Evolutionary conservation across 1,140 invertebrate genomes (phyloP), one percentile per base, ranked within the genome.

Genomic region (Saccostrea glomerata): DNA sequence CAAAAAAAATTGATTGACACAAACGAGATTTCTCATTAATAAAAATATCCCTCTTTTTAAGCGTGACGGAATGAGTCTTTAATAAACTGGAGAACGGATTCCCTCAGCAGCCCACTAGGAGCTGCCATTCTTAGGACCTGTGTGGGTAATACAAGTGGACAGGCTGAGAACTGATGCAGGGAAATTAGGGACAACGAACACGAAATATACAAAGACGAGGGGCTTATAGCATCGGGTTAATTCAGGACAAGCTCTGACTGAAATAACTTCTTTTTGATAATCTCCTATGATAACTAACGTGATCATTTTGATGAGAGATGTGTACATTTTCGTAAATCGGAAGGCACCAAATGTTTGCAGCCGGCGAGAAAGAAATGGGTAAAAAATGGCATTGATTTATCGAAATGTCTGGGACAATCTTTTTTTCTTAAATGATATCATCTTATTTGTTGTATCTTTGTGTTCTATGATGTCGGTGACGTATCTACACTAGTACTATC

Each of bases 281-380:
- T 77, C 70, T 77, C 30, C 70, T 13, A 30, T 30, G 70, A 77
- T 77, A 77, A 30, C 25, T 77, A 36, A 36, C 23, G 30, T 4
- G 23, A 77, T 77, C 70, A 15, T 77, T 77, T 13, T 25, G 70
- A 77, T 77, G 70, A 77, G 70, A 77, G 70, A 77, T 77, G 70
- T 36, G 70, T 77, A 30, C 70, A 30, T 77, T 77, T 77, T 36
- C 70, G 70, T 36, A 77, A 77, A 40, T 66, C 60, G 60, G 60
- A 66, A 66, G 60, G 70, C 70, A 77, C 70, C 70, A 36, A 77
- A 77, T 30, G 70, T 77, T 77, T 77, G 70, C 70, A 77, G 70
- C 70, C 70, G 70, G 70, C 70, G 23, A 40, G 25, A 36, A 77
- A 77, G 30, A 25, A 30, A 77, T 77, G 70, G 7, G 70, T 36